These are phyloP conservation scores for Apodemia arnacis DNA, from an alignment of 2,888 invertebrate species.

Conservation along the genomic window DNA sequence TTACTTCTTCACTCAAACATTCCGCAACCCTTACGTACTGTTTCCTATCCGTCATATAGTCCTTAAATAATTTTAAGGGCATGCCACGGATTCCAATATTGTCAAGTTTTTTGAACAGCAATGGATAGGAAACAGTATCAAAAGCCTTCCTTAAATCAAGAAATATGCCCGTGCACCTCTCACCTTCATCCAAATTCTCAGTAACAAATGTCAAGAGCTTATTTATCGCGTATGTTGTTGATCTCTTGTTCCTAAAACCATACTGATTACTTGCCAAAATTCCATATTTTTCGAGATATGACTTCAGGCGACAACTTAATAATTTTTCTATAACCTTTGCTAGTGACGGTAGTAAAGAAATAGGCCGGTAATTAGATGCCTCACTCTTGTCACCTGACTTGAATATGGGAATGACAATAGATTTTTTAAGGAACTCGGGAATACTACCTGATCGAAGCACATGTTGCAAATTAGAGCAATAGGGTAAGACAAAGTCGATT, in stretches of 20 bases:
- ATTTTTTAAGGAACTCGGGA: not conserved
- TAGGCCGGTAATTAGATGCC: not conserved
- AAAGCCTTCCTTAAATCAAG: not conserved
- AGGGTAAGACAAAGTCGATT: too few relatives aligned
- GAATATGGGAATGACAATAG: not conserved
- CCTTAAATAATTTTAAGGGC: not conserved
- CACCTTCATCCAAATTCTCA: too few relatives aligned
- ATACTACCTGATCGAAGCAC: not conserved
- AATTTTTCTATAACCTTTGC: not conserved
- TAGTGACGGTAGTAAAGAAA: not conserved
- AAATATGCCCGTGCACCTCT: too few relatives aligned
- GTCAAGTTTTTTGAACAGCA: not conserved
- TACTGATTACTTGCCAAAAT: not conserved
- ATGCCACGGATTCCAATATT: not conserved
- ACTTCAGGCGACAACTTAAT: not conserved
- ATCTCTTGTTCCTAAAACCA: not conserved
- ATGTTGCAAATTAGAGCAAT: not conserved
- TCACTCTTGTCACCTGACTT: not conserved
- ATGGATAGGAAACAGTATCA: not conserved
- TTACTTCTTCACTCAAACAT: not conserved
- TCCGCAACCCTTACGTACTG: not conserved
- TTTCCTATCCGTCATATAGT: not conserved
- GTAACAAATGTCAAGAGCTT: too few relatives aligned
- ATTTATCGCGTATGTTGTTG: too few relatives aligned
- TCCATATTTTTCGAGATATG: not conserved